Evolutionary conservation across 1,140 invertebrate genomes (phyloP).

Genomic region (Leptinotarsa defecta): DNA sequence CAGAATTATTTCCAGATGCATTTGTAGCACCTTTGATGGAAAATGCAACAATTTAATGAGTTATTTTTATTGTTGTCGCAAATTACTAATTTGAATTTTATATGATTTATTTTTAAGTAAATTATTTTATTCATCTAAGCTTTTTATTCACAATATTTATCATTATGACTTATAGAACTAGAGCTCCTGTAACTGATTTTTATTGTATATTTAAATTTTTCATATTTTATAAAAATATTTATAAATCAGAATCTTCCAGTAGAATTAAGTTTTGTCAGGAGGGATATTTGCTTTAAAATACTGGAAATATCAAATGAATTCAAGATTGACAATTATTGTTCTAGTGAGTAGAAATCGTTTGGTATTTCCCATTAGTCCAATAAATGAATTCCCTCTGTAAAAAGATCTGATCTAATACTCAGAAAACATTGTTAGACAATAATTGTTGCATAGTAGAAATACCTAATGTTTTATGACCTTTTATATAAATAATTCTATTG

Average conservation of each 20-base stretch:
- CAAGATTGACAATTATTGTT: background rate
- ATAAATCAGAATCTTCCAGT: conserved; percentile 6
- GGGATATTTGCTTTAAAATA: background rate
- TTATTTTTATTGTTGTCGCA: background rate
- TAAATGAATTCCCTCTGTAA: too few species aligned
- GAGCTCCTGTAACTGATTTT: background rate
- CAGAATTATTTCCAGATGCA: background rate
- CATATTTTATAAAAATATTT: background rate
- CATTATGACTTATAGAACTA: background rate
- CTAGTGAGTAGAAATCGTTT: too few species aligned
- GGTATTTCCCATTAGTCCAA: too few species aligned
- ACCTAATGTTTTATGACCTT: background rate
- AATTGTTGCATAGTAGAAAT: background rate
- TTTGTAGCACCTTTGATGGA: too few species aligned
- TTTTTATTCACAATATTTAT: background rate
- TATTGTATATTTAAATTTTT: background rate
- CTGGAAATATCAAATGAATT: background rate
- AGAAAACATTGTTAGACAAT: background rate
- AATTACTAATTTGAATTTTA: background rate
- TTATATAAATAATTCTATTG: background rate
- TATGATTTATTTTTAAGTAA: background rate
- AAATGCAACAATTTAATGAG: background rate
- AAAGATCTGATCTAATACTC: too few species aligned
- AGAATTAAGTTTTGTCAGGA: background rate
- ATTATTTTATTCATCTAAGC: background rate